These are phyloP conservation scores for Myiopsitta monachus DNA, from an alignment of 2,113 vertebrate species.

Conservation along the genomic window DNA sequence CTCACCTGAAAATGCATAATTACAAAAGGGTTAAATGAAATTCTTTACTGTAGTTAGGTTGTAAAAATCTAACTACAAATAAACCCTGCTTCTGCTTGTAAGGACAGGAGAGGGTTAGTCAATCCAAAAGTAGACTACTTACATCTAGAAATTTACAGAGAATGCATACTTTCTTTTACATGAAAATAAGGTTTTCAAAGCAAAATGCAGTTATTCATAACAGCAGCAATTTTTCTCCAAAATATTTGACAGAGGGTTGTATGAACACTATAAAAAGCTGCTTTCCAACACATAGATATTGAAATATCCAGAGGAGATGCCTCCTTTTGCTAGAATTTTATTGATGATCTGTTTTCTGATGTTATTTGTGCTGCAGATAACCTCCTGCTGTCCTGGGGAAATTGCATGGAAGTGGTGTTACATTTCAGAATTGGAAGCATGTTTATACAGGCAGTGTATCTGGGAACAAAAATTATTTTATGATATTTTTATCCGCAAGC, in stretches of 20 bases:
- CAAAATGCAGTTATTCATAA: neutral
- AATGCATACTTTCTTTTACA: neutral
- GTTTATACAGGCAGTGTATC: neutral
- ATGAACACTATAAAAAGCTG: neutral
- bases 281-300: neutral
- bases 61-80: constrained; percentile 35
- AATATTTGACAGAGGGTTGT: neutral
- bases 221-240: neutral
- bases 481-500: neutral
- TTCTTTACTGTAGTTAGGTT: neutral
- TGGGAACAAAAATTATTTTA: neutral
- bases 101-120: neutral
- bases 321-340: neutral
- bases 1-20: neutral
- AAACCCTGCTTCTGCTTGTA: neutral
- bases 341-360: neutral
- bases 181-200: neutral
- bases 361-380: neutral
- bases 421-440: neutral
- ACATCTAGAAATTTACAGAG: neutral
- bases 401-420: neutral
- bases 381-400: neutral
- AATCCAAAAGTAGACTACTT: neutral
- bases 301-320: neutral
- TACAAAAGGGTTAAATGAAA: neutral